Percentiles rank a stretch among this genome's conserved stretches.
phyloP scores from a whole-genome alignment of 2,797 vertebrate genomes.

The Smutsia gigantea region DNA sequence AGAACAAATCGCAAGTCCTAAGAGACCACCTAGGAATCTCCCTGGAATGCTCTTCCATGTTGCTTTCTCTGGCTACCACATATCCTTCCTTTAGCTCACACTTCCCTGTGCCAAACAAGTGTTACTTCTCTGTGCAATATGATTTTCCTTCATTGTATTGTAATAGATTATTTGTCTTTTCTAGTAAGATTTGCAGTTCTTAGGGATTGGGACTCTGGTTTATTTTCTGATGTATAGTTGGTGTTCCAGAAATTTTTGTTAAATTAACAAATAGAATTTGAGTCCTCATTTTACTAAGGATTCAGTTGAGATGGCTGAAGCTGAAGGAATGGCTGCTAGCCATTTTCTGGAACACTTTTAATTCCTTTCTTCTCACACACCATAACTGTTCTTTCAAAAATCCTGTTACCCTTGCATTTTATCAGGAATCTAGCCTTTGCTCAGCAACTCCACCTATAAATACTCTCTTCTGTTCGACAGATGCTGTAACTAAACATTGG shows the following conservation, averaged over 20 bases:
- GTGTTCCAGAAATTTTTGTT: background rate
- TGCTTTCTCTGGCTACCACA: background rate
- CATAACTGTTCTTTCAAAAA: background rate
- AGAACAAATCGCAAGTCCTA: background rate
- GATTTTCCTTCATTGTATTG: background rate
- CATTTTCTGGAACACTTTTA: background rate
- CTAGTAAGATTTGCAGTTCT: background rate
- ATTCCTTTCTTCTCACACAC: background rate
- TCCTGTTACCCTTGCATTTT: background rate
- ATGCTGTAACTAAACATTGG: background rate
- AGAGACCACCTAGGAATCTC: background rate
- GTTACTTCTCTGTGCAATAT: background rate
- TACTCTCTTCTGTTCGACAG: background rate
- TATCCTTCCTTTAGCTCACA: background rate
- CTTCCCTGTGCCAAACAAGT: background rate
- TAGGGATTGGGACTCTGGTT: background rate
- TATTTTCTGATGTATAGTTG: background rate
- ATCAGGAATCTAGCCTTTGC: background rate
- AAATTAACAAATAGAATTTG: background rate
- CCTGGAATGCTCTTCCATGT: background rate
- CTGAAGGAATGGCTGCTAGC: background rate
- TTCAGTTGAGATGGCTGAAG: background rate
- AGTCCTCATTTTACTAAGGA: background rate
- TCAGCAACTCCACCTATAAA: background rate
- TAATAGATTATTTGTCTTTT: background rate